Percentiles rank a stretch among this genome's conserved stretches.
Evolutionary conservation across 2,888 invertebrate species (phyloP).

Genomic region (Corbicula japonica): DNA sequence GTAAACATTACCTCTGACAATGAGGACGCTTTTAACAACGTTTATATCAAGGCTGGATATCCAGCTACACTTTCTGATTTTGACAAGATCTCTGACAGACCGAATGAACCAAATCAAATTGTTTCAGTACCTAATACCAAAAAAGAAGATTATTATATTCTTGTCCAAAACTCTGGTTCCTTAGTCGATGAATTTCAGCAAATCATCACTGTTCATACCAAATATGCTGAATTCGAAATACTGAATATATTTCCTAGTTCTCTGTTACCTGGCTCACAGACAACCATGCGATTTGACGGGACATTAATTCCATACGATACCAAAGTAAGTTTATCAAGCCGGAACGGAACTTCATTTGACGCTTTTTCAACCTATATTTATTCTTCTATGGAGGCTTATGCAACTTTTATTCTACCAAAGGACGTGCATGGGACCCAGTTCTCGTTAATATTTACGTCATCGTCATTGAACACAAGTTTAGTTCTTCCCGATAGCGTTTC

Average conservation of each 20-base stretch:
- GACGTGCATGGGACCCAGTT: neutral
- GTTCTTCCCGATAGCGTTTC: neutral
- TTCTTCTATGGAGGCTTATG: slow-evolving; percentile 27
- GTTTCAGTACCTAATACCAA: slow-evolving; percentile 27
- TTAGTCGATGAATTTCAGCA: neutral
- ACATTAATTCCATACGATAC: slow-evolving; percentile 31
- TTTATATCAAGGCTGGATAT: slow-evolving; percentile 29
- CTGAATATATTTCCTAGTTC: slow-evolving; percentile 8
- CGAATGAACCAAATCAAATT: slow-evolving; percentile 21
- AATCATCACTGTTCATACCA: slow-evolving; percentile 8
- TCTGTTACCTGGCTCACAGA: slow-evolving; percentile 4
- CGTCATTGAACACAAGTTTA: neutral
- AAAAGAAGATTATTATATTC: slow-evolving; percentile 34
- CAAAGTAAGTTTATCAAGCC: slow-evolving; percentile 9
- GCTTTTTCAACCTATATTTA: slow-evolving; percentile 12
- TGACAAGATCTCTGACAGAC: slow-evolving; percentile 20
- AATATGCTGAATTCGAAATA: slow-evolving; percentile 48
- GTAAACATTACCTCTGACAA: slow-evolving; percentile 4
- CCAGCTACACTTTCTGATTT: slow-evolving; percentile 36
- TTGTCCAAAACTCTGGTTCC: slow-evolving; percentile 9
- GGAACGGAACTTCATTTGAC: neutral
- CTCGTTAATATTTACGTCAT: slow-evolving; percentile 1
- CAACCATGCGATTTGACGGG: slow-evolving; percentile 33
- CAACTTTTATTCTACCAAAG: slow-evolving; percentile 32
- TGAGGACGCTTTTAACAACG: slow-evolving; percentile 10